Percentiles rank a stretch among this genome's conserved stretches.
These are phyloP conservation scores for Vanacampus margaritifer DNA, from an alignment of 2,113 vertebrate genomes.

Conservation along the genomic window DNA sequence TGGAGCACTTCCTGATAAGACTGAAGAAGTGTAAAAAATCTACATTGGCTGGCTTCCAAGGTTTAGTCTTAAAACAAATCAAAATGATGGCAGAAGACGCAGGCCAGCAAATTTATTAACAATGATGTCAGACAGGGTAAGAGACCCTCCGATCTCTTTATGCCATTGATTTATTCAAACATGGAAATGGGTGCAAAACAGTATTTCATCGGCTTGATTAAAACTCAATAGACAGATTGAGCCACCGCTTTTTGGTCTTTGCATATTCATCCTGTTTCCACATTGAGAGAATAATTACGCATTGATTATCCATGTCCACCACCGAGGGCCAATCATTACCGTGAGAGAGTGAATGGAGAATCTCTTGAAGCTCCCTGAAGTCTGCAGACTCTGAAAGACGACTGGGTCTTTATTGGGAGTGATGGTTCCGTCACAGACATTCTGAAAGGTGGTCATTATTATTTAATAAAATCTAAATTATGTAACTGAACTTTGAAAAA, in stretches of 20 bases:
- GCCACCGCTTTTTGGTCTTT: constrained; percentile 27
- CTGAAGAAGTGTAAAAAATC: constrained; percentile 27
- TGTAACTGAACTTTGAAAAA: not conserved
- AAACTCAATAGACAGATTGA: constrained; percentile 47
- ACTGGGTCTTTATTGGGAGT: constrained; percentile 17
- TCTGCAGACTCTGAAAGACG: constrained; percentile 14
- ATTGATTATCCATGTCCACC: constrained; percentile 50
- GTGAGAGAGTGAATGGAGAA: constrained; percentile 8
- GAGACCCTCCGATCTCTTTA: constrained; percentile 23
- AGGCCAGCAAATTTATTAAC: constrained; percentile 19
- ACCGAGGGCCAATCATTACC: constrained; percentile 28
- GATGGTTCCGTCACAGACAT: constrained; percentile 13
- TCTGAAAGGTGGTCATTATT: constrained; percentile 15
- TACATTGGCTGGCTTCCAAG: constrained; percentile 38
- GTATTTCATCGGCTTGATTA: constrained; percentile 54
- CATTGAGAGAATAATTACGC: constrained; percentile 56
- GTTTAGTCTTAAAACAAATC: constrained; percentile 28
- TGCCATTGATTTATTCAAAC: constrained; percentile 47
- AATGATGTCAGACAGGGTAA: not conserved
- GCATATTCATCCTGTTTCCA: constrained; percentile 54
- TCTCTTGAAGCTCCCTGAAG: constrained; percentile 17
- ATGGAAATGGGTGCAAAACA: constrained; percentile 40
- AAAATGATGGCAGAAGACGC: constrained; percentile 29
- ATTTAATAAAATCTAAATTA: not conserved
- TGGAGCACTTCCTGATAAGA: constrained; percentile 2